phyloP scores from a whole-genome alignment of 2,888 invertebrate genomes.

The Cryptus armator region DNA sequence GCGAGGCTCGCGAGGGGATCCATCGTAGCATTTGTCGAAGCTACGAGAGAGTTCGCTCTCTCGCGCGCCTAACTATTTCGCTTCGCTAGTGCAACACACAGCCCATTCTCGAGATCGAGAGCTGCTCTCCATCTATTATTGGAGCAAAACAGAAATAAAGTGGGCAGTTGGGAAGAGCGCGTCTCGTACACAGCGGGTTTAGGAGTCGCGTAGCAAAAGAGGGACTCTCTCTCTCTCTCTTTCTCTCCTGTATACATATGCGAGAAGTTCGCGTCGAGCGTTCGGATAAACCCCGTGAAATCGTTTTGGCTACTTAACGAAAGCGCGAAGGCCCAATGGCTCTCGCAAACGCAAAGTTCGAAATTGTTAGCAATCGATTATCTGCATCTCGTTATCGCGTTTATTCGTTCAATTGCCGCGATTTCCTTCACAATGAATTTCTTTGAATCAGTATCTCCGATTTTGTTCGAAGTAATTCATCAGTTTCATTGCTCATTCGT shows the following conservation, averaged over 20 bases:
- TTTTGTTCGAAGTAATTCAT: background rate
- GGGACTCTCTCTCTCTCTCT: background rate
- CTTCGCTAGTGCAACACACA: constrained; percentile 24
- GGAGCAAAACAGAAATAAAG: constrained; percentile 80
- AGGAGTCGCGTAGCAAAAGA: constrained; percentile 10
- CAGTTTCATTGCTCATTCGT: background rate
- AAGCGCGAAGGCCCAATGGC: background rate
- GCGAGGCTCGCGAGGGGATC: background rate
- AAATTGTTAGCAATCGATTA: constrained; percentile 9
- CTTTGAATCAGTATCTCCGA: background rate
- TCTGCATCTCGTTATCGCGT: constrained; percentile 26
- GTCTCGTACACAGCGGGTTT: constrained; percentile 33
- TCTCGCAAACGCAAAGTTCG: background rate
- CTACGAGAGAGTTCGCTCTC: background rate
- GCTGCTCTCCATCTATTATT: constrained; percentile 77
- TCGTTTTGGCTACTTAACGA: constrained; percentile 59
- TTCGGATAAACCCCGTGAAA: constrained; percentile 53
- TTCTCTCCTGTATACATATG: background rate
- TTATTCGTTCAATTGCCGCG: background rate
- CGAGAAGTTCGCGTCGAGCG: background rate
- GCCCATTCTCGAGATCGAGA: constrained; percentile 64
- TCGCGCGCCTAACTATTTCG: constrained; percentile 12
- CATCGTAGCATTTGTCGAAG: constrained; percentile 29
- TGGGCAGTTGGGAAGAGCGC: constrained; percentile 71
- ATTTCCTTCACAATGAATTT: background rate